Percentiles rank a stretch among this genome's conserved stretches.
phyloP scores from a whole-genome alignment of 2,888 invertebrate species.

The Hyles lineata region DNA sequence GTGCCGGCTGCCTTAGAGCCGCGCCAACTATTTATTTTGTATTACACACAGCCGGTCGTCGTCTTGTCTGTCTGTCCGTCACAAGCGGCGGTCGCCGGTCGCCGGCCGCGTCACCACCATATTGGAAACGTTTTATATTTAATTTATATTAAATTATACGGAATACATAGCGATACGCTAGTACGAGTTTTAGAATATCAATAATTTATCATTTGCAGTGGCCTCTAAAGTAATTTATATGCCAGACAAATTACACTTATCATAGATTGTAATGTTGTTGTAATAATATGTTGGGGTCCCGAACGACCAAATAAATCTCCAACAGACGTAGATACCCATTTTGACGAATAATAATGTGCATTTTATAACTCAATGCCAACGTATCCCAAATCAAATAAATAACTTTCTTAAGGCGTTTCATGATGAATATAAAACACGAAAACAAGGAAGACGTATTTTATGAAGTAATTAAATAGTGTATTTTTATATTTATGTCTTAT shows the following conservation, averaged over 20 bases:
- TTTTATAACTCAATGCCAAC: background rate
- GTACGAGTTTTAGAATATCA: conserved; percentile 14
- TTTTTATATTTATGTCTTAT: background rate
- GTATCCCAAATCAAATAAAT: background rate
- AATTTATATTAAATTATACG: conserved; percentile 26
- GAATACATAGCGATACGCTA: background rate
- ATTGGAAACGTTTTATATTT: conserved; percentile 30
- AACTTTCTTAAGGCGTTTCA: background rate
- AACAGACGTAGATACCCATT: background rate
- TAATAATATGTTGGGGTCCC: conserved; percentile 2
- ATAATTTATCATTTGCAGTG: conserved; percentile 22
- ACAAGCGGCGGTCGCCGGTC: conserved; percentile 26
- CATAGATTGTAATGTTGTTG: conserved; percentile 3
- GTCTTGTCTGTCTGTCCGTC: conserved; percentile 32
- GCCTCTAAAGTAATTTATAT: conserved; percentile 12
- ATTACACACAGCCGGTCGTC: conserved; percentile 32
- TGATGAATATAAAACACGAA: background rate
- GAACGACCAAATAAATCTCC: conserved; percentile 11
- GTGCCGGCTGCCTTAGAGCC: conserved; percentile 19
- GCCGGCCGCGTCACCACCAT: conserved; percentile 28
- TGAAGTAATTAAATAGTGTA: conserved; percentile 1
- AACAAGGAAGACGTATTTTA: background rate
- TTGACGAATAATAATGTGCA: background rate
- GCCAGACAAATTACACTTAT: conserved; percentile 23
- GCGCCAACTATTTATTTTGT: conserved; percentile 31